These are phyloP conservation scores for Caligus rogercresseyi DNA, from an alignment of 1,140 invertebrate species.

Conservation along the genomic window DNA sequence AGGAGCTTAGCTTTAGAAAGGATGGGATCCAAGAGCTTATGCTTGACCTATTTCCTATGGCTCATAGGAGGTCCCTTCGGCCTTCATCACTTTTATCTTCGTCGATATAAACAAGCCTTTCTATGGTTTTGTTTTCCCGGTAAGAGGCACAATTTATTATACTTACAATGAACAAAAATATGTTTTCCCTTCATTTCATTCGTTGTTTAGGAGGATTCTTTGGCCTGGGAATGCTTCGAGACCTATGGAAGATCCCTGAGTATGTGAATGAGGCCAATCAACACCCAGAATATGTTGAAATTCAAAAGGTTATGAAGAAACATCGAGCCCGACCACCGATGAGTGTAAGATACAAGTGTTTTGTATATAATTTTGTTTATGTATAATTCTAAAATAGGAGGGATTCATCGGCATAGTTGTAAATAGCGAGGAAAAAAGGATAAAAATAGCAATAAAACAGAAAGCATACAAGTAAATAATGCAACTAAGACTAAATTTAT, in stretches of 20 bases:
- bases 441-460: too few relatives aligned
- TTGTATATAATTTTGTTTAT: constrained; percentile 21
- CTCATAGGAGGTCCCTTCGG: constrained; percentile 66
- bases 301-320: constrained; percentile 38
- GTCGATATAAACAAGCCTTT: constrained; percentile 71
- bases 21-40: constrained; percentile 39
- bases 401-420: not conserved
- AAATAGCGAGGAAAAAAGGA: constrained; percentile 9
- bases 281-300: constrained; percentile 37
- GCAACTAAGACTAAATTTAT: too few relatives aligned
- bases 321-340: constrained; percentile 37
- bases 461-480: too few relatives aligned
- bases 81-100: constrained; percentile 74
- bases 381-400: not conserved
- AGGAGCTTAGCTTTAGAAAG: too few relatives aligned
- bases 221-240: constrained; percentile 65
- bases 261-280: constrained; percentile 75
- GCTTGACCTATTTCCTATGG: constrained; percentile 61
- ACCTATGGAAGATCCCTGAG: constrained; percentile 61
- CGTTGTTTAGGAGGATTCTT: constrained; percentile 52
- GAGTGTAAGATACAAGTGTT: constrained; percentile 44
- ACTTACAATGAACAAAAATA: not conserved
- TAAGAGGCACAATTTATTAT: not conserved
- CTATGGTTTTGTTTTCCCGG: constrained; percentile 53
- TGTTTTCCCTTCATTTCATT: not conserved